These are phyloP conservation scores for Alsophila aescularia DNA, from an alignment of 2,888 invertebrate species.

Conservation along the genomic window DNA sequence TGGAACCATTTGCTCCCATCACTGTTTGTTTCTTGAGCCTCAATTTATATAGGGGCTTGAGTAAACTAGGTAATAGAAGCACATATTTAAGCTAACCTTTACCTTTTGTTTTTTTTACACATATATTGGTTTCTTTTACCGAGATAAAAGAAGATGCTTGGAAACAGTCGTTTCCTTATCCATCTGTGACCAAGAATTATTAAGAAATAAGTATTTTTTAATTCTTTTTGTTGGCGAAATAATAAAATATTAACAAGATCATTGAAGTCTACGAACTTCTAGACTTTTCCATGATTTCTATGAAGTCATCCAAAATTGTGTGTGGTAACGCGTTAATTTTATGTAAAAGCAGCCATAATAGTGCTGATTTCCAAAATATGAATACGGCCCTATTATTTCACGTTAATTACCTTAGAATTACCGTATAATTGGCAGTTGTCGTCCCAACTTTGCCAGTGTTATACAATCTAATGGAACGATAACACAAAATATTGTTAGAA, in stretches of 20 bases:
- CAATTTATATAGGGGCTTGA: constrained; percentile 36
- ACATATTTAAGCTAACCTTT: too few species aligned
- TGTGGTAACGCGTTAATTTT: constrained; percentile 10
- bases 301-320: background rate
- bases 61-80: background rate
- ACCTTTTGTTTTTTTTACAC: background rate
- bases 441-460: constrained; percentile 22
- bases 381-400: constrained; percentile 27
- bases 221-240: too few species aligned
- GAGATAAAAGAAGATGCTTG: too few species aligned
- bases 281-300: too few species aligned
- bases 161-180: too few species aligned
- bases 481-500: constrained; percentile 28
- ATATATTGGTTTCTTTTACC: too few species aligned
- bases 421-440: constrained; percentile 28
- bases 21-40: constrained; percentile 35
- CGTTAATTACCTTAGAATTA: constrained; percentile 32
- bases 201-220: too few species aligned
- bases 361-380: constrained; percentile 13
- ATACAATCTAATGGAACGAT: constrained; percentile 34
- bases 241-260: too few species aligned
- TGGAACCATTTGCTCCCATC: constrained; percentile 35
- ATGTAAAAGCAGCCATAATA: constrained; percentile 21
- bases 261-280: too few species aligned
- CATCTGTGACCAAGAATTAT: too few species aligned